Percentiles rank a stretch among this genome's conserved stretches.
Conservation (phyloP, 2,113 vertebrate species). For the Podilymbus podiceps region DNA sequence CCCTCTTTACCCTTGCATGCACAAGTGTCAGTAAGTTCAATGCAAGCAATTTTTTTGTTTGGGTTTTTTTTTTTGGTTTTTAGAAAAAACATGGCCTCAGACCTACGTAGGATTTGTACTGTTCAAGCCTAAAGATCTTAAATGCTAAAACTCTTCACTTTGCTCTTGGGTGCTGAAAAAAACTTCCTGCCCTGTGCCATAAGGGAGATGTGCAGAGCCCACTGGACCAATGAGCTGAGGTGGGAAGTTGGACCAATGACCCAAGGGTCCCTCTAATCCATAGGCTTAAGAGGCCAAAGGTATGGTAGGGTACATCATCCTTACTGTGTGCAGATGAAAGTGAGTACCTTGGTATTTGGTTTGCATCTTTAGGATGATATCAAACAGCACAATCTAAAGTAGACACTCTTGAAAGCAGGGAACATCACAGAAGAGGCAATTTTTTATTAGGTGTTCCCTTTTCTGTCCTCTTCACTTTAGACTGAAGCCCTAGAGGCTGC, state of each 20-base stretch:
- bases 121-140: not conserved
- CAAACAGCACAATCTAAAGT: not conserved
- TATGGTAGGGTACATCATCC: too few species aligned
- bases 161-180: not conserved
- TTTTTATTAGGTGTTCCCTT: not conserved
- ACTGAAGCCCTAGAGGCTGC: not conserved
- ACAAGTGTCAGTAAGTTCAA: not conserved
- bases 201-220: not conserved
- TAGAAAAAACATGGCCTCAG: not conserved
- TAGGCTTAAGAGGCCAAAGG: not conserved
- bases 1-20: accelerated
- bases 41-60: not conserved
- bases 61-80: not conserved
- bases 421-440: not conserved
- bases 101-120: not conserved
- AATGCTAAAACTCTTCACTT: not conserved
- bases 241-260: not conserved
- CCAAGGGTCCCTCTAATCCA: not conserved
- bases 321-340: not conserved
- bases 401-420: not conserved
- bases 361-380: not conserved
- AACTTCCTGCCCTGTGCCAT: not conserved
- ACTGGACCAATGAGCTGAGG: not conserved
- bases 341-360: not conserved
- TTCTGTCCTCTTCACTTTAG: not conserved